Conservation (phyloP, 2,113 vertebrate genomes). For the Plecturocebus donacophilus region DNA sequence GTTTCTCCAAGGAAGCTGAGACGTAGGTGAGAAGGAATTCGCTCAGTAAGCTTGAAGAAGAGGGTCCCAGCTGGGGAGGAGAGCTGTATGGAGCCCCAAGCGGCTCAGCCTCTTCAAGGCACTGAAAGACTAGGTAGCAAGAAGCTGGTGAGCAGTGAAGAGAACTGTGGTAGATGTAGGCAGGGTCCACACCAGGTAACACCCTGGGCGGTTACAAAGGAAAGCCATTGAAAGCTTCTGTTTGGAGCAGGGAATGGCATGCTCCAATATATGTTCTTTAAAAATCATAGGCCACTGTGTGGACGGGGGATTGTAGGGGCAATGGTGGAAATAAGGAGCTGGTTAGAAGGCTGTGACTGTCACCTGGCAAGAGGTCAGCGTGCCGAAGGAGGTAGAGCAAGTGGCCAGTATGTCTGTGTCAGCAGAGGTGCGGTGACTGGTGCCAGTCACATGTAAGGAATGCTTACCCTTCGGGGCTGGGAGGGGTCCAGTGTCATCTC, state of each 20-base stretch:
- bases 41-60: not conserved
- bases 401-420: not conserved
- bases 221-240: not conserved
- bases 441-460: not conserved
- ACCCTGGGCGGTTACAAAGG: not conserved
- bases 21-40: not conserved
- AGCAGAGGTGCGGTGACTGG: not conserved
- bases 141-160: not conserved
- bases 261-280: not conserved
- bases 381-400: not conserved
- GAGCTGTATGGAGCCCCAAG: not conserved
- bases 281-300: not conserved
- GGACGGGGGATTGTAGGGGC: not conserved
- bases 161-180: fast-evolving
- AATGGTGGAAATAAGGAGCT: not conserved
- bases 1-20: not conserved
- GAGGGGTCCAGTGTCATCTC: not conserved
- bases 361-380: not conserved
- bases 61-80: not conserved
- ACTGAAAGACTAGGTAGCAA: not conserved
- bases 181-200: not conserved
- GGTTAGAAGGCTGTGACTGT: not conserved
- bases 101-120: not conserved
- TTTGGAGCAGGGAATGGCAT: not conserved
- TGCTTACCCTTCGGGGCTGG: not conserved